Conservation (phyloP, 2,113 vertebrate genomes). For the Ciconia stormi region DNA sequence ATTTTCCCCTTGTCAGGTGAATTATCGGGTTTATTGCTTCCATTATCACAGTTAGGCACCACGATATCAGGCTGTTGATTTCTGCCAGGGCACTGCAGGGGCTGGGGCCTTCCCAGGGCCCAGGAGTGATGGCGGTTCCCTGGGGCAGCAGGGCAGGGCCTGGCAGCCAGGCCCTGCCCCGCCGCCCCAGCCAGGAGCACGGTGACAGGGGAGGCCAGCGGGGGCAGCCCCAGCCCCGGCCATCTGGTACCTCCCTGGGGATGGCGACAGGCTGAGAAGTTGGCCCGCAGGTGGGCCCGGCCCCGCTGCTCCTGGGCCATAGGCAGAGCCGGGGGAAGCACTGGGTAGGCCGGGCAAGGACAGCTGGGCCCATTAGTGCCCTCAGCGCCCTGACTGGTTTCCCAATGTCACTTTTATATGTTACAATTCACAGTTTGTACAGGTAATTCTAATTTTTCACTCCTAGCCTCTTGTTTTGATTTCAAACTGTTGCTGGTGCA, state of each 20-base stretch:
- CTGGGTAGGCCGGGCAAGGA: too few relatives aligned
- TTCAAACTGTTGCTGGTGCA: not conserved
- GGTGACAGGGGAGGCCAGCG: not conserved
- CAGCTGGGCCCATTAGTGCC: too few relatives aligned
- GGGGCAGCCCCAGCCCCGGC: not conserved
- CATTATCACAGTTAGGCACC: not conserved
- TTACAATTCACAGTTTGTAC: not conserved
- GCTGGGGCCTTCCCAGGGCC: not conserved
- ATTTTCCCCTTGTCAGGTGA: not conserved
- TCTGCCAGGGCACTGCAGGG: not conserved
- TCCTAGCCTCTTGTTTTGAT: not conserved
- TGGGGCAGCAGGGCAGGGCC: not conserved
- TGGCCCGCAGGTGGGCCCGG: fast-evolving
- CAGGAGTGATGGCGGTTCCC: fast-evolving
- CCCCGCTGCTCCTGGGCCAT: not conserved
- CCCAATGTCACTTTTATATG: too few relatives aligned
- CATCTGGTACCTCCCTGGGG: not conserved
- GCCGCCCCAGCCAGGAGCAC: not conserved
- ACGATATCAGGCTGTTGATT: not conserved
- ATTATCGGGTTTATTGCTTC: not conserved
- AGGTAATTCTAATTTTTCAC: not conserved
- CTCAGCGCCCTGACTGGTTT: not conserved
- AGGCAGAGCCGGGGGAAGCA: not conserved
- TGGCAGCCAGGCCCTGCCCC: not conserved
- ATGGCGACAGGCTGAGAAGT: not conserved